Conservation (phyloP, 2,113 vertebrate species). For the Nerophis ophidion region DNA sequence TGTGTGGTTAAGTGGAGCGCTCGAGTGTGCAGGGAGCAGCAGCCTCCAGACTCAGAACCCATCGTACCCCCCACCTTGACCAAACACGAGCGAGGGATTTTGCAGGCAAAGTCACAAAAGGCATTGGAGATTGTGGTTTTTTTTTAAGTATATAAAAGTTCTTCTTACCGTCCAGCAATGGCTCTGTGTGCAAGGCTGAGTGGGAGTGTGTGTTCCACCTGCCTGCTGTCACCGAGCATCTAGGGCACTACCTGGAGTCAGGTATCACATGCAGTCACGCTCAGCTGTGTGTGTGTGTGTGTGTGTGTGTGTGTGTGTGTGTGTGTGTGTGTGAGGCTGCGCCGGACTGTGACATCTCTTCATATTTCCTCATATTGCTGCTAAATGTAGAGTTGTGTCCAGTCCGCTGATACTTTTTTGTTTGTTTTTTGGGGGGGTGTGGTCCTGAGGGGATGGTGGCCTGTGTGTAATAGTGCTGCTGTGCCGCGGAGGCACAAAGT, state of each 20-base stretch:
- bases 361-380: neutral
- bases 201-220: conserved; percentile 63
- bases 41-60: neutral
- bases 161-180: conserved; percentile 63
- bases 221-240: conserved; percentile 73
- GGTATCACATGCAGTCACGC: conserved; percentile 65
- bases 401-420: conserved; percentile 7
- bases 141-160: conserved; percentile 26
- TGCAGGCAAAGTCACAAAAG: neutral
- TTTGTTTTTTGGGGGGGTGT: conserved; percentile 3
- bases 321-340: conserved; percentile 19
- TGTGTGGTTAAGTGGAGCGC: neutral
- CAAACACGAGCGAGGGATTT: neutral
- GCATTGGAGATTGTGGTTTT: no score
- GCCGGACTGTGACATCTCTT: conserved; percentile 13
- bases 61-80: neutral
- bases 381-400: conserved; percentile 25
- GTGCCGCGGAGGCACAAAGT: conserved; percentile 68
- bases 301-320: conserved; percentile 23
- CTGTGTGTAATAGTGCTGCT: conserved; percentile 58
- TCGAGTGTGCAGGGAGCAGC: neutral
- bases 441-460: conserved; percentile 8
- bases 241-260: conserved; percentile 75
- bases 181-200: conserved; percentile 36
- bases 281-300: conserved; percentile 20